Base-by-base conservation (phyloP, 2,797 vertebrate genomes). In the Sebastes ruberrimus region DNA sequence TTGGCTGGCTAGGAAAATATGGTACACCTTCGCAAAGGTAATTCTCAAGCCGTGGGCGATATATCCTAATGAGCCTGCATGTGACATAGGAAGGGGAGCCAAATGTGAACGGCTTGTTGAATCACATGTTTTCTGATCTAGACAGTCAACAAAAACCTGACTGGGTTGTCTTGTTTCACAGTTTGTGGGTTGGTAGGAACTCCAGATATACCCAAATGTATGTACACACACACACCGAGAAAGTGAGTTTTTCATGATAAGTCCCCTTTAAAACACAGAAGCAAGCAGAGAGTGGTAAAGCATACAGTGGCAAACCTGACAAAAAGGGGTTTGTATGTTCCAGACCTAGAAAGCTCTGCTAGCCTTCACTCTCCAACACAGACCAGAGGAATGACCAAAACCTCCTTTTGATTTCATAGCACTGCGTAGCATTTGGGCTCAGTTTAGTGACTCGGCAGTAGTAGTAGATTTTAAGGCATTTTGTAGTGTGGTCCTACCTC, bases 401-500 rank as follows among this genome's bases (percentile, higher is more conserved):
- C 53, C 55, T 74, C 6, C 25, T 10, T 38, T 9, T 42, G 33
- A 59, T 53, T 79, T 67, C 76, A 22, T 10, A 62, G 62, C 63
- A 20, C 49, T 67, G 53, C 18, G 22, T 46, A 77, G 68, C 59
- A 42, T 68, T 78, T 35, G 11, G 38, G 42, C 49, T 57, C n/a
- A 46, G 22, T 71, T 81, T 32, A 76, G 67, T 32, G 71, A 80
- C 65, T 78, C 33, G 7, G 70, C 59, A 20, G 69, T 25, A 55
- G 33, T 57, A 32, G 33, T 46, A 42, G 52, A 56, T 33, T 61
- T 66, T 30, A 18, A 57, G 33, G 64, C 13, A 10, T 85, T 78
- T 66, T 62, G 63, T 86, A 18, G 69, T 83, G 75, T 87, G 76
- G 63, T 82, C 72, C 91, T 92, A 90, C 92, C 93, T 93, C 88